Conservation (phyloP, 1,140 invertebrate genomes). For the Drosophila nigromelanica region DNA sequence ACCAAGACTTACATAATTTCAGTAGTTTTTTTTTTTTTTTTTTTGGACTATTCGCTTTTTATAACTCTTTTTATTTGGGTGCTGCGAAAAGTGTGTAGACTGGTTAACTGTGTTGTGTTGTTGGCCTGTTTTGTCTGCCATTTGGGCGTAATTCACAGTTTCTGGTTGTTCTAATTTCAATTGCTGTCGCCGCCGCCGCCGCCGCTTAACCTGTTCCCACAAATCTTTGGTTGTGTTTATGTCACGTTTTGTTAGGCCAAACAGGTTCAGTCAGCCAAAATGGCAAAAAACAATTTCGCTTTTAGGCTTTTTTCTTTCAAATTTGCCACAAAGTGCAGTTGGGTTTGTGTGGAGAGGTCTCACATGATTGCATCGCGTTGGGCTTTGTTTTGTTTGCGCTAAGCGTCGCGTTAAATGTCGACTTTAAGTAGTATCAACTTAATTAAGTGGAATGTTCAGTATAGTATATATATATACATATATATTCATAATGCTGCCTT, state of each 20-base stretch:
- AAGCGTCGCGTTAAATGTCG: constrained; percentile 13
- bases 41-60: not conserved
- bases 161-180: constrained; percentile 72
- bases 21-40: not conserved
- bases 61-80: constrained; percentile 16
- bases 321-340: constrained; percentile 48
- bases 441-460: constrained; percentile 18
- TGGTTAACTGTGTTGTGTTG: constrained; percentile 60
- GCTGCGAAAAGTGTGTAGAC: constrained; percentile 43
- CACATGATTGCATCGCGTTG: constrained; percentile 60
- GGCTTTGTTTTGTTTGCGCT: constrained; percentile 12
- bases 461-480: no score
- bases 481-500: constrained; percentile 22
- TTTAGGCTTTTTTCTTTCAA: constrained; percentile 29
- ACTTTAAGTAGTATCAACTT: constrained; percentile 9
- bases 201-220: constrained; percentile 70
- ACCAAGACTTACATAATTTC: constrained; percentile 22
- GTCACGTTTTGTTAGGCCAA: constrained; percentile 70
- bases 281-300: constrained; percentile 68
- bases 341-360: constrained; percentile 28
- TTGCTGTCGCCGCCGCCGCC: constrained; percentile 43
- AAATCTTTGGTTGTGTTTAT: constrained; percentile 71
- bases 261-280: constrained; percentile 58
- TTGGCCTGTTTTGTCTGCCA: constrained; percentile 13
- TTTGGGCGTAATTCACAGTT: constrained; percentile 61